Percentiles rank a stretch among this genome's conserved stretches.
Evolutionary conservation across 2,888 invertebrate genomes (phyloP).

Genomic region (Oxycera nigricornis): DNA sequence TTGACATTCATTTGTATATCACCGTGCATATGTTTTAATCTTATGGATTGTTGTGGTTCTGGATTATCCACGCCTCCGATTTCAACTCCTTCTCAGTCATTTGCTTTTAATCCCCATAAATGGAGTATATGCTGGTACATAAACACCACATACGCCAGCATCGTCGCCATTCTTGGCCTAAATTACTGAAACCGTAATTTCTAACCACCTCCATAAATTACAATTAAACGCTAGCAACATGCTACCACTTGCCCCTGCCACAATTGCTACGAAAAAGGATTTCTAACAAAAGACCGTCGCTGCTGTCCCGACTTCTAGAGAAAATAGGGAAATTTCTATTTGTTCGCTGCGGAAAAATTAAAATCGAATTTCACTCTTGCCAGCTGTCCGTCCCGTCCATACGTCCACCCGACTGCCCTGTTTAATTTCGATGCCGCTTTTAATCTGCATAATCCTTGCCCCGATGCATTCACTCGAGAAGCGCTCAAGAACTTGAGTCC

Average conservation of each 20-base stretch:
- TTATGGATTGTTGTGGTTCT: no score
- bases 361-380: not conserved
- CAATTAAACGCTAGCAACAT: not conserved
- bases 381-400: no score
- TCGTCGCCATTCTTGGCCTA: no score
- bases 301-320: not conserved
- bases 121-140: no score
- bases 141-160: no score
- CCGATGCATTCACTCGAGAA: not conserved
- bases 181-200: no score
- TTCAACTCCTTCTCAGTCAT: no score
- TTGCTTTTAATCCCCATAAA: no score
- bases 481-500: no score
- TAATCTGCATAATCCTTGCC: not conserved
- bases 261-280: not conserved
- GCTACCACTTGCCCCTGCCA: not conserved
- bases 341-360: not conserved
- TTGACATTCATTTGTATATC: no score
- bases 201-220: not conserved
- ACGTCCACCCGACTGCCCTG: not conserved
- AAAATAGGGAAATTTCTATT: not conserved
- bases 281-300: not conserved
- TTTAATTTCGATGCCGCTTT: not conserved
- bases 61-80: no score
- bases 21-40: no score